These are phyloP conservation scores for Microplitis mediator DNA, from an alignment of 1,140 invertebrate species.

Conservation along the genomic window DNA sequence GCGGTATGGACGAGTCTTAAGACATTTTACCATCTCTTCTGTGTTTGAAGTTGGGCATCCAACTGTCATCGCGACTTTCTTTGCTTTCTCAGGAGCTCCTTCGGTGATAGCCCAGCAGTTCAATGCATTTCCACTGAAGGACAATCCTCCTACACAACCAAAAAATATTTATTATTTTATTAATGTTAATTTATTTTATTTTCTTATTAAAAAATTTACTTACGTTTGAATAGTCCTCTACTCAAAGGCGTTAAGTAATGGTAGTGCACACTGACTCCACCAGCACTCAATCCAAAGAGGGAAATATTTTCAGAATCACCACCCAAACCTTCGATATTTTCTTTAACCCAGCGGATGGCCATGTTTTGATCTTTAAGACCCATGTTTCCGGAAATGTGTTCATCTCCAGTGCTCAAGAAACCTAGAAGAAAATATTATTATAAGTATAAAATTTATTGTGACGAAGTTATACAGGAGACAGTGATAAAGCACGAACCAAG, in stretches of 20 bases:
- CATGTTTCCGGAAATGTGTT: conserved; percentile 65
- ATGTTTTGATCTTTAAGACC: conserved; percentile 69
- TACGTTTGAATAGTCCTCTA: conserved; percentile 56
- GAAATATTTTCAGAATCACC: conserved; percentile 63
- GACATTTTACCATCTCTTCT: conserved; percentile 72
- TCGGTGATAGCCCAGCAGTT: conserved; percentile 74
- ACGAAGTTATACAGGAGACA: neutral
- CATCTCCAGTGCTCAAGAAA: conserved; percentile 66
- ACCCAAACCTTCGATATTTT: conserved; percentile 64
- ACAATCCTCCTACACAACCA: conserved; percentile 71
- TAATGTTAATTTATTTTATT: neutral
- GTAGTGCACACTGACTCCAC: conserved; percentile 65
- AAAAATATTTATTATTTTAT: neutral
- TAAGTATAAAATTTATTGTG: neutral
- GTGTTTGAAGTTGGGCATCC: conserved; percentile 70
- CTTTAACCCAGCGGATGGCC: conserved; percentile 67
- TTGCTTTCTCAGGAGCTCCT: conserved; percentile 71
- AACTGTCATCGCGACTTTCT: conserved; percentile 68
- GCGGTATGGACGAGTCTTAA: conserved; percentile 68
- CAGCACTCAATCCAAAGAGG: conserved; percentile 63
- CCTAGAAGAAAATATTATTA: conserved; percentile 43
- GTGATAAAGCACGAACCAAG: conserved; percentile 53
- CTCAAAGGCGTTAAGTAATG: conserved; percentile 66
- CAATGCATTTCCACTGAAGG: conserved; percentile 78
- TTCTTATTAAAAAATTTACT: conserved; percentile 45